Base-by-base conservation (phyloP, 2,797 vertebrate genomes). In the Poecilia picta region DNA sequence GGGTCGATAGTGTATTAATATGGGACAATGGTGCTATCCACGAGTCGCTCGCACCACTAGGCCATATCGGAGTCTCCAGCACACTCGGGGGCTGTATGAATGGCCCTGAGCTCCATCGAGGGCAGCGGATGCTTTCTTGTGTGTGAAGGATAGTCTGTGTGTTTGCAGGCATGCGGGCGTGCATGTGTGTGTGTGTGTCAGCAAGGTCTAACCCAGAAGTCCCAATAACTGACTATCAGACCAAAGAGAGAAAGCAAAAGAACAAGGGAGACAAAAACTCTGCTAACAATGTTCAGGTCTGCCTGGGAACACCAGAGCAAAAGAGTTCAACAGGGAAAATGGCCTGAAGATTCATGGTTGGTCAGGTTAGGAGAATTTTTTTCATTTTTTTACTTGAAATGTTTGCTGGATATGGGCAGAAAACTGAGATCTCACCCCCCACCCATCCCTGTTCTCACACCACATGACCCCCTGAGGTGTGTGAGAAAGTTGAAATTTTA, bases 1-100 rank as follows among this genome's bases (percentile, higher is more conserved):
- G 92, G 95, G 92, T 96, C 96, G 94, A 95, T 96, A 96, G 95
- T 89, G 94, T 95, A 95, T 95, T 95, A 96, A 95, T 95, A 95
- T 91, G 91, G 92, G 94, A 95, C 94, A 95, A 94, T 95, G 91
- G 95, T 89, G 92, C 88, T 90, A 83, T 88, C 90, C 88, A 85
- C 80, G 80, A 89, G 92, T 91, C 85, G 86, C 92, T 91, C 89
- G 90, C 91, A 91, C 92, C 93, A 89, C 89, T 91, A 92, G 92
- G 89, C 83, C 90, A 91, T 91, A 87, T 93, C 90, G 87, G 83
- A 92, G 92, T 87, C 89, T 88, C 71, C 77, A 89, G 92, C 91
- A 92, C 84, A 86, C 92, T 91, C 92, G 86, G 84, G 85, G 88
- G 93, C 90, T 88, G 83, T 87, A 91, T 93, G 93, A 94, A 94